Evolutionary conservation across 1,140 invertebrate species (phyloP), one percentile per base, ranked within the genome.

Genomic region (Arion vulgaris): DNA sequence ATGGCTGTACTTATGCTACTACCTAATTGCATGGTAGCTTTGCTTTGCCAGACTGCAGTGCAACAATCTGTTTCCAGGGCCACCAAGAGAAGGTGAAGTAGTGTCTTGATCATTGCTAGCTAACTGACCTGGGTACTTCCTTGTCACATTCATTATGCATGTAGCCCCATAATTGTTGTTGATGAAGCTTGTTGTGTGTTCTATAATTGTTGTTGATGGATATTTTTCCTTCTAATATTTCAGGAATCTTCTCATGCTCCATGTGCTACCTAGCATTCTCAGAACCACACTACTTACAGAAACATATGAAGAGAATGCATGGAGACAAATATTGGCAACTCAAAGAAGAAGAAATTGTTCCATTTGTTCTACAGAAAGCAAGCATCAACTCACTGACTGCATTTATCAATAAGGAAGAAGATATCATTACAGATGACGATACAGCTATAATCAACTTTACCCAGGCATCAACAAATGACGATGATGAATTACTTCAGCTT

Each of bases 261-360:
- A 66, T 66, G 62, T 66, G 62, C 62, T 66, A 66, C 28, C 62
- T 66, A 2, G 62, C 62, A 5, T 66, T 66, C 62, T 66, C 62
- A 1, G n/a, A 66, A 17, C 62, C 2, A 11, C n/a, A 32, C 19
- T 66, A 32, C 32, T 23, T 66, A 7, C 62, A 66, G 62, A 66
- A 66, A 17, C 62, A 66, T 28, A 66, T 66, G 62, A 66, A 66
- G n/a, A 23, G 62, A 28, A 66, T 66, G 62, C 62, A 66, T 28
- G 32, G 62, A n/a, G 62, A 66, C 62, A 66, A 66, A 32, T 66
- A 66, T 28, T 66, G 62, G 62, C 62, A 66, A 28, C 62, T 66
- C 19, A 66, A 32, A 17, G 62, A 66, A 11, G 28, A 66, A 11
- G 2, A 66, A 13, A 32, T 66, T 23, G 9, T 66, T 32, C 28